phyloP scores from a whole-genome alignment of 2,113 vertebrate species.

The Mormoops blainvillei region DNA sequence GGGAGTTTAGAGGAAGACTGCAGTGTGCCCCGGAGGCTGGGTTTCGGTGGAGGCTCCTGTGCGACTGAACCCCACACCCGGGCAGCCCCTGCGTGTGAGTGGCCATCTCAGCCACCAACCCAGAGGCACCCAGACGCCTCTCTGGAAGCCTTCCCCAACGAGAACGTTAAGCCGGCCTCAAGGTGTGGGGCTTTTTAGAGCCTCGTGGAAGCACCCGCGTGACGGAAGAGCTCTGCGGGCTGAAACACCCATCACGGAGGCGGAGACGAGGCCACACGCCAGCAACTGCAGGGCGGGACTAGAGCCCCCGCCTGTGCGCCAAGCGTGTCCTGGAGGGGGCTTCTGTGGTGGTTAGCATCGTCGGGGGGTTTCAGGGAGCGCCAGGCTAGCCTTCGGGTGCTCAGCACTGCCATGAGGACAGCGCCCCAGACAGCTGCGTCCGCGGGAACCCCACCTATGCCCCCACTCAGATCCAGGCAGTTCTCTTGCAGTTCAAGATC shows the following conservation, averaged over 20 bases:
- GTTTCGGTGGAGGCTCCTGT: constrained; percentile 62
- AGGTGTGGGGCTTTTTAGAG: background rate
- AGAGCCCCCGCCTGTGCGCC: no score
- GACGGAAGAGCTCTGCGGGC: no score
- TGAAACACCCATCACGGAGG: no score
- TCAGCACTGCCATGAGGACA: background rate
- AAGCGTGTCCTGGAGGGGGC: no score
- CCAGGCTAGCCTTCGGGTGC: background rate
- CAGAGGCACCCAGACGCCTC: background rate
- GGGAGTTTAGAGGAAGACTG: background rate
- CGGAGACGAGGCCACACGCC: no score
- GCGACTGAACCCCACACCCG: background rate
- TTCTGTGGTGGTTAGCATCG: no score
- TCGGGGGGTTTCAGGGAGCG: background rate
- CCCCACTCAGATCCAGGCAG: background rate
- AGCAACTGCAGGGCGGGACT: background rate
- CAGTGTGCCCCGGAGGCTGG: constrained; percentile 28
- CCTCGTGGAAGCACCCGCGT: background rate
- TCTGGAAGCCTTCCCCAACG: background rate
- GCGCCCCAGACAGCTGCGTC: accelerated
- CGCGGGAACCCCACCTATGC: accelerated
- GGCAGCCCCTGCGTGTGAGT: no score
- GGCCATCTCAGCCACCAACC: background rate
- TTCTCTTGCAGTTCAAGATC: constrained; percentile 90
- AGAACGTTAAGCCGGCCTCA: background rate